phyloP scores from a whole-genome alignment of 2,888 invertebrate genomes.

The Auanema freiburgensis region DNA sequence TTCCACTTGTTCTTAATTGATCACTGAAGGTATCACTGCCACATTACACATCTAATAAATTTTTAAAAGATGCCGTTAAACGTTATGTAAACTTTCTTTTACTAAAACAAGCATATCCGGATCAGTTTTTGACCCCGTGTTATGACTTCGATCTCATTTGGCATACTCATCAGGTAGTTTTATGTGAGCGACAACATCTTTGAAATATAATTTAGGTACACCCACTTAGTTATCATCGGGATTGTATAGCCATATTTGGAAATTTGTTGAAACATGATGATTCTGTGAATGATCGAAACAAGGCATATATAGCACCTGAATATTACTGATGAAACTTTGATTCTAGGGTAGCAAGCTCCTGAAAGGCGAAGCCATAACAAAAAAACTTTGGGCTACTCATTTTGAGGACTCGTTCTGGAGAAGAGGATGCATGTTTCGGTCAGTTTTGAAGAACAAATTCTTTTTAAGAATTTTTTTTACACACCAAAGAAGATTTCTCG shows the following conservation, averaged over 20 bases:
- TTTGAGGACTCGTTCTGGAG: slow-evolving; percentile 66
- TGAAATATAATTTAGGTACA: slow-evolving; percentile 59
- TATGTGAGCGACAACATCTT: no score
- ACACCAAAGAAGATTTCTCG: no score
- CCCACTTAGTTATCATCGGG: slow-evolving; percentile 55
- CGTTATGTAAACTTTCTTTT: slow-evolving; percentile 64
- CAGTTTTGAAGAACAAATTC: slow-evolving; percentile 1
- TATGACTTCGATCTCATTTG: slow-evolving; percentile 69
- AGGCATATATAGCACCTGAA: slow-evolving; percentile 18
- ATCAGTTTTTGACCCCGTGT: slow-evolving; percentile 68
- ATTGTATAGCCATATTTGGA: slow-evolving; percentile 60
- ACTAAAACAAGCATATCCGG: slow-evolving; percentile 66
- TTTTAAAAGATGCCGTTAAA: slow-evolving; percentile 66
- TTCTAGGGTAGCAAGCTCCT: slow-evolving; percentile 65
- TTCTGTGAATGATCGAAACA: slow-evolving; percentile 66
- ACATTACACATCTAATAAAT: slow-evolving; percentile 67
- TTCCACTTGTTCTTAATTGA: no score
- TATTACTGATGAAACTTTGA: not conserved
- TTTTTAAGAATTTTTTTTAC: no score
- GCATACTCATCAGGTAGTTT: slow-evolving; percentile 67
- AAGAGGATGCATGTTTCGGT: slow-evolving; percentile 67
- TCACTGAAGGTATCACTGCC: slow-evolving; percentile 68
- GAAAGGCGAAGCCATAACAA: slow-evolving; percentile 66
- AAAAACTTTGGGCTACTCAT: slow-evolving; percentile 66
- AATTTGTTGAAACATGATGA: slow-evolving; percentile 68